phyloP scores from a whole-genome alignment of 1,140 invertebrate genomes.

The Hormaphis cornu region DNA sequence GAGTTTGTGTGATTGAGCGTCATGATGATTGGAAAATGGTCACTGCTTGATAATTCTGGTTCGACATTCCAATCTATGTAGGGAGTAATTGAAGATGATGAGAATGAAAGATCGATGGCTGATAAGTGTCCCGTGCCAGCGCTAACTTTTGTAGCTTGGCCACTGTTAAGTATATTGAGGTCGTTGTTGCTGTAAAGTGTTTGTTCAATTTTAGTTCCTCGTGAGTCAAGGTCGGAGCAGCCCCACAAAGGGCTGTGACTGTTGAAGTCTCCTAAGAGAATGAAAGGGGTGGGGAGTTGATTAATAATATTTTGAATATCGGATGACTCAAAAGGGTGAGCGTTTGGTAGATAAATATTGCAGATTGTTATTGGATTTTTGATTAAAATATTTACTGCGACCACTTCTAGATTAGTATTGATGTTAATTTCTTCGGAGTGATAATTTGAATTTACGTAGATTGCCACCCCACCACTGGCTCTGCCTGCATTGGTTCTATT shows the following conservation, averaged over 20 bases:
- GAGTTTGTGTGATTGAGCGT: background rate
- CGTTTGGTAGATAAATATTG: slow-evolving; percentile 31
- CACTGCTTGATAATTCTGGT: background rate
- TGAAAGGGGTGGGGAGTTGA: slow-evolving; percentile 31
- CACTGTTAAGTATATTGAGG: background rate
- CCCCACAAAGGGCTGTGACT: slow-evolving; percentile 33
- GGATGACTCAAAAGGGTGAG: background rate
- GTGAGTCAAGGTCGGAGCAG: slow-evolving; percentile 4
- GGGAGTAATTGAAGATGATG: background rate
- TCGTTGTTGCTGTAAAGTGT: slow-evolving; percentile 19
- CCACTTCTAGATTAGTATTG: background rate
- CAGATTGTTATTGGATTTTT: slow-evolving; percentile 31
- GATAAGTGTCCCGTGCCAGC: background rate
- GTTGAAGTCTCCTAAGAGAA: slow-evolving; percentile 34
- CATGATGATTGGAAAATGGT: background rate
- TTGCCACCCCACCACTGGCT: background rate
- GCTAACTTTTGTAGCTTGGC: background rate
- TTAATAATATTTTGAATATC: slow-evolving; percentile 29
- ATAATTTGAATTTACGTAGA: background rate
- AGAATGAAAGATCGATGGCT: background rate
- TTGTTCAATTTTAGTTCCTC: slow-evolving; percentile 32
- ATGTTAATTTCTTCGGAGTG: background rate
- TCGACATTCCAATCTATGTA: background rate
- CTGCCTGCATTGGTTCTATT: background rate
- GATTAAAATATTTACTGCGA: background rate